Conservation (phyloP, 2,113 vertebrate species). For the Tympanuchus pallidicinctus region DNA sequence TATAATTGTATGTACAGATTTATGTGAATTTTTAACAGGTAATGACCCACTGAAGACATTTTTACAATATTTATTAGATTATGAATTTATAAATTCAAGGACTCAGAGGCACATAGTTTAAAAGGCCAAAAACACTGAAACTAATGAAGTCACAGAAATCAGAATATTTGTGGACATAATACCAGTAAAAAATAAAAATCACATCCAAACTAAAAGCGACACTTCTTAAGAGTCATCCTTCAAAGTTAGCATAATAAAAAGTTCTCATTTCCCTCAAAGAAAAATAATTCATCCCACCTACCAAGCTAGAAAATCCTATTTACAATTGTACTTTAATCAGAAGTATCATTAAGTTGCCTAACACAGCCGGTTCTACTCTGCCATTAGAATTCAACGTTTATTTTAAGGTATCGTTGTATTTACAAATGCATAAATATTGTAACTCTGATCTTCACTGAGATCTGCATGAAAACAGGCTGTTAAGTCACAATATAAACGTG, state of each 20-base stretch:
- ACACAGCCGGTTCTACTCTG: conserved; percentile 68
- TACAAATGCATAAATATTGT: conserved; percentile 83
- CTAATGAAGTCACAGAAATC: conserved; percentile 77
- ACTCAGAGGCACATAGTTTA: conserved; percentile 85
- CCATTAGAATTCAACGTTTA: conserved; percentile 70
- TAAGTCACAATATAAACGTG: conserved; percentile 81
- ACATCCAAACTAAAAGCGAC: conserved; percentile 73
- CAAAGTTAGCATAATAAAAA: conserved; percentile 82
- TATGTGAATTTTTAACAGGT: conserved; percentile 50
- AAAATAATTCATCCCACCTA: conserved; percentile 83
- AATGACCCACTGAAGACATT: conserved; percentile 76
- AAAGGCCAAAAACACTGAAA: conserved; percentile 81
- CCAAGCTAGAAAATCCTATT: conserved; percentile 85
- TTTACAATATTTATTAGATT: conserved; percentile 86
- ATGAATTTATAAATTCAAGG: conserved; percentile 84
- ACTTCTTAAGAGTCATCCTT: conserved; percentile 77
- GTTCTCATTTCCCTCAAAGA: conserved; percentile 80
- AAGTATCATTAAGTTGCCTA: conserved; percentile 68
- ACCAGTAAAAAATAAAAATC: conserved; percentile 80
- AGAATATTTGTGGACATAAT: conserved; percentile 73
- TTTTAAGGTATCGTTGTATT: conserved; percentile 79
- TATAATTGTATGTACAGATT: conserved; percentile 66
- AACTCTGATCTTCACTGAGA: conserved; percentile 71
- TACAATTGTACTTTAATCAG: conserved; percentile 80
- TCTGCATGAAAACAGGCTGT: conserved; percentile 71